phyloP scores from a whole-genome alignment of 1,140 invertebrate species.

The Orchestia grillus region DNA sequence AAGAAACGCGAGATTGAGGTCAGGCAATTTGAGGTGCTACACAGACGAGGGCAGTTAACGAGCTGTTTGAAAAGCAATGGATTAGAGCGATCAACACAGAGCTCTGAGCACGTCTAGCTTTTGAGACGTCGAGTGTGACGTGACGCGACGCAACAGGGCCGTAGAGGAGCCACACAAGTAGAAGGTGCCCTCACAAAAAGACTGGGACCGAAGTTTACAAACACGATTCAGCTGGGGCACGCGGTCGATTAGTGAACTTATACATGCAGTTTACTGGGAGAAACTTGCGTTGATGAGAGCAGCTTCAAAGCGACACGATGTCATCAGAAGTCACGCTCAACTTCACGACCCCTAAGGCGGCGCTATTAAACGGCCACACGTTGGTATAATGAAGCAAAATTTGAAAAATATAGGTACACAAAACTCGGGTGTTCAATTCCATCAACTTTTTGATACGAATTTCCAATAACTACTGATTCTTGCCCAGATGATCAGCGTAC shows the following conservation, averaged over 20 bases:
- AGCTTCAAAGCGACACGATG: neutral
- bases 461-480: neutral
- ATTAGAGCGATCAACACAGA: slow-evolving; percentile 11
- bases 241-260: neutral
- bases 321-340: neutral
- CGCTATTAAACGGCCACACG: neutral
- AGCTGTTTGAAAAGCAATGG: slow-evolving; percentile 27
- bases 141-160: neutral
- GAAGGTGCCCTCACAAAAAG: neutral
- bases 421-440: neutral
- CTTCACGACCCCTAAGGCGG: neutral
- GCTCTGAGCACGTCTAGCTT: slow-evolving; percentile 15
- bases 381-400: neutral
- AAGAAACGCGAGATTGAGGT: neutral
- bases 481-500: too few relatives aligned
- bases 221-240: neutral
- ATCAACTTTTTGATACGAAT: neutral
- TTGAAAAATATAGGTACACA: neutral
- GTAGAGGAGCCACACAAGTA: neutral
- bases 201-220: neutral
- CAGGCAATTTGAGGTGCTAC: neutral
- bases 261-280: neutral
- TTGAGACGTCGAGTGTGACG: neutral
- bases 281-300: neutral
- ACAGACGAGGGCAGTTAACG: slow-evolving; percentile 8